Percentiles rank a stretch among this genome's conserved stretches.
phyloP scores from a whole-genome alignment of 2,113 vertebrate species.

The Pontoporia blainvillei region DNA sequence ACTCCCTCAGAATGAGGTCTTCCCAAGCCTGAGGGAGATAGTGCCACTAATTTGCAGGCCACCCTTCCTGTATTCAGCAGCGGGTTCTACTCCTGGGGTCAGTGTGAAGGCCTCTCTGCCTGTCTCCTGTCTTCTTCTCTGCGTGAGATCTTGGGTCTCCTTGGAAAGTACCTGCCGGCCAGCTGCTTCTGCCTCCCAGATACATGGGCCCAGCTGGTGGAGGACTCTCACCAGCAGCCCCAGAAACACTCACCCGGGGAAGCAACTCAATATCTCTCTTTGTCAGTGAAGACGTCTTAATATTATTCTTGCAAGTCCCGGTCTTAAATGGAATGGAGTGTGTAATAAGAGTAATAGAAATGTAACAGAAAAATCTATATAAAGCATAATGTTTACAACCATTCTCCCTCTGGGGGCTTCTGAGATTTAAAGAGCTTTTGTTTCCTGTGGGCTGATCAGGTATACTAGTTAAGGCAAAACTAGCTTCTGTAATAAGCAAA shows the following conservation, averaged over 20 bases:
- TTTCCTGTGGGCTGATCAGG: neutral
- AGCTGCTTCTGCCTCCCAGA: neutral
- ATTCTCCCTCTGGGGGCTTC: neutral
- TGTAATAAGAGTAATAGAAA: neutral
- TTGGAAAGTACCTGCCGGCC: neutral
- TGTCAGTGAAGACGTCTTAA: neutral
- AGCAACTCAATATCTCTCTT: neutral
- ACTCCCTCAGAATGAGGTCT: neutral
- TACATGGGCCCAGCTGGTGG: neutral
- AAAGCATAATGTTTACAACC: neutral
- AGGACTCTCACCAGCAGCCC: neutral
- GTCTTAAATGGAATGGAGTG: neutral
- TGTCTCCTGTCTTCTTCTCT: neutral
- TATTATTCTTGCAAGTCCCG: neutral
- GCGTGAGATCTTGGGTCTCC: neutral
- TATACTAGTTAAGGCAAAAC: neutral
- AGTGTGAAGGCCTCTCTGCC: neutral
- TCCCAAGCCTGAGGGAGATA: neutral
- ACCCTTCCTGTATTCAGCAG: too few relatives aligned
- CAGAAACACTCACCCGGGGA: neutral
- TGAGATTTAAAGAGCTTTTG: neutral
- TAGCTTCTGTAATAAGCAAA: neutral
- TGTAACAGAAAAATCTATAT: neutral
- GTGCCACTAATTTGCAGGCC: neutral
- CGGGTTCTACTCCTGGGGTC: neutral